Evolutionary conservation across 2,113 vertebrate species (phyloP), one percentile per base, ranked within the genome.

Genomic region (Oryzias celebensis): DNA sequence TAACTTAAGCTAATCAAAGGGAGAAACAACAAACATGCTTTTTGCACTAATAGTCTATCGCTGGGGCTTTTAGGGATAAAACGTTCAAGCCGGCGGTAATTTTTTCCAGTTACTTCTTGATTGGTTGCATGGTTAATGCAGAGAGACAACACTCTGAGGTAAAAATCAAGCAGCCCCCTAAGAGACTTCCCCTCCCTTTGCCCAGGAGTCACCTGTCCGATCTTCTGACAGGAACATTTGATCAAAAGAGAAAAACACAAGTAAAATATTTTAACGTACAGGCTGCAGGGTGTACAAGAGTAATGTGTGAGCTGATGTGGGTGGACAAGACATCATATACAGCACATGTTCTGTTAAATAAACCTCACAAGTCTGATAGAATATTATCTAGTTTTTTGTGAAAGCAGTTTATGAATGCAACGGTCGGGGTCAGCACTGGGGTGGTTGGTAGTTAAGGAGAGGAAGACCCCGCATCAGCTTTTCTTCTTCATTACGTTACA

Each of bases 61-160:
- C 60, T 50, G 31, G 68, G 81, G 79, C 86, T 85, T 78, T 80
- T 15, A 66, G 77, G 77, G 59, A n/a, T 58, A 65, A 61, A 70
- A 77, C 70, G 26, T 56, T 70, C 47, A 26, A 23, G 52, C 64
- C 60, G 7, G 52, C 54, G 1, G 77, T 82, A 67, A 84, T 82
- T 80, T 26, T 62, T 86, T 56, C 73, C 55, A 79, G 81, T 88
- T 81, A 75, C 57, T 24, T 12, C 18, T 14, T 83, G 86, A 88
- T 80, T 62, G 80, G 80, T 88, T 73, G 82, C 67, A 20, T 12
- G 31, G n/a, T 67, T 86, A 83, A 86, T 84, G 71, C 36, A 68
- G 66, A 68, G 49, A 61, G 84, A 87, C 87, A 78, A 83, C 78
- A 75, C 75, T 80, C 73, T 75, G 58, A 78, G 81, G 73, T 82